phyloP scores from a whole-genome alignment of 2,888 invertebrate species.

The Drosophila diplacantha region DNA sequence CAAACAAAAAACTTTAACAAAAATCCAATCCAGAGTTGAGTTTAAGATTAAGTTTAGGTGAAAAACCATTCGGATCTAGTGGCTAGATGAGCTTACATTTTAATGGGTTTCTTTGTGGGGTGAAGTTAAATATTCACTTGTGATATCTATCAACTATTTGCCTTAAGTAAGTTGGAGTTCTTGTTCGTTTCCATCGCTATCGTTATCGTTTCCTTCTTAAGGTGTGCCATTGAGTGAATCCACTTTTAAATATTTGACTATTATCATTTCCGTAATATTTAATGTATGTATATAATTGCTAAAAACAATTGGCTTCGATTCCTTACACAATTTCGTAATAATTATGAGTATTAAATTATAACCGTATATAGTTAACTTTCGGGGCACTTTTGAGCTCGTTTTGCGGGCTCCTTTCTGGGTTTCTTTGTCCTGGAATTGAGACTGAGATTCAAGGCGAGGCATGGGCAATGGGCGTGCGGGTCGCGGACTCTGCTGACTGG shows the following conservation, averaged over 20 bases:
- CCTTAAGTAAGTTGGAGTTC: constrained; percentile 37
- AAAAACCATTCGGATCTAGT: constrained; percentile 38
- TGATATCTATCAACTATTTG: constrained; percentile 47
- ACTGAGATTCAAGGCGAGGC: constrained; percentile 31
- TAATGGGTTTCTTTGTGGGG: constrained; percentile 36
- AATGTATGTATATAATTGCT: constrained; percentile 64
- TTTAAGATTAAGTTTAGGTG: constrained; percentile 18
- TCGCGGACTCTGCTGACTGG: constrained; percentile 20
- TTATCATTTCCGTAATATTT: constrained; percentile 36
- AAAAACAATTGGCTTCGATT: constrained; percentile 73
- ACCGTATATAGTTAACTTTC: constrained; percentile 45
- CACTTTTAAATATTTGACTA: constrained; percentile 51
- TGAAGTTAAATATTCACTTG: constrained; percentile 25
- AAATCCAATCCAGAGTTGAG: constrained; percentile 25
- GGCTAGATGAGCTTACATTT: constrained; percentile 51
- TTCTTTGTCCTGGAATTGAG: constrained; percentile 23
- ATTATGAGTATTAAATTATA: constrained; percentile 32
- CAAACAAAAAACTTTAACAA: constrained; percentile 29
- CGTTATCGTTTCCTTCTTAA: constrained; percentile 23
- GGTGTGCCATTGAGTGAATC: constrained; percentile 51
- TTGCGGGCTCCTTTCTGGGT: constrained; percentile 25
- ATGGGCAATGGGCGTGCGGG: constrained; percentile 14
- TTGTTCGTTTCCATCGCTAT: constrained; percentile 16
- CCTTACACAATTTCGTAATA: constrained; percentile 43
- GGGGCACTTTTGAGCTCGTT: constrained; percentile 54